Conservation (phyloP, 2,797 vertebrate species). For the Rhynchotus rufescens region DNA sequence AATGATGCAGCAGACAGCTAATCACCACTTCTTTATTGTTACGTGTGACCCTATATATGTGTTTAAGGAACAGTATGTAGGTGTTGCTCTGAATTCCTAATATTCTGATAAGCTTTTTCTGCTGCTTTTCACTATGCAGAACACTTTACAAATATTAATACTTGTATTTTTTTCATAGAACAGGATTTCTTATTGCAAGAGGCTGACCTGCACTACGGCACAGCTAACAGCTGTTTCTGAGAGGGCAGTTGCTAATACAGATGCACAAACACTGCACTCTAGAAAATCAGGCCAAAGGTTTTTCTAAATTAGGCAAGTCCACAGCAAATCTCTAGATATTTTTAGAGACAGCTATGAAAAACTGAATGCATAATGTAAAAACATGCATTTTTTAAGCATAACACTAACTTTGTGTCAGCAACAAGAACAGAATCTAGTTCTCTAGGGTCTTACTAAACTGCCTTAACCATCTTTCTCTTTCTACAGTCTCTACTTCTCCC, state of each 20-base stretch:
- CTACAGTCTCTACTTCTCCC: neutral
- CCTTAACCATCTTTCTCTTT: neutral
- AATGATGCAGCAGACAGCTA: neutral
- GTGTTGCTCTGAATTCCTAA: neutral
- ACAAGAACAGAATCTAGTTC: neutral
- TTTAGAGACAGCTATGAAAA: neutral
- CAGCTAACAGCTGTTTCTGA: neutral
- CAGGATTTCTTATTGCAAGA: slow-evolving; percentile 12
- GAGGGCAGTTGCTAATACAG: neutral
- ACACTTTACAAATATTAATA: slow-evolving; percentile 1
- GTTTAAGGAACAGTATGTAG: neutral
- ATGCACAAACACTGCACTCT: neutral
- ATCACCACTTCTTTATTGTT: slow-evolving; percentile 32
- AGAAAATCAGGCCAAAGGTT: slow-evolving; percentile 4
- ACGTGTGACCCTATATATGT: neutral
- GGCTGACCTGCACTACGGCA: neutral
- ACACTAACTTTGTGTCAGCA: neutral
- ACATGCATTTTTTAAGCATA: neutral
- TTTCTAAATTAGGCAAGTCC: neutral
- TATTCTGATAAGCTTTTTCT: slow-evolving; percentile 2
- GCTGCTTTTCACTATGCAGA: neutral
- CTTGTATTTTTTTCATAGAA: neutral
- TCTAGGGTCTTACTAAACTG: neutral
- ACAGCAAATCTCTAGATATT: neutral
- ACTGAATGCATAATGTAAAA: neutral